Conservation (phyloP, 2,797 vertebrate species). For the Acanthopagrus latus region DNA sequence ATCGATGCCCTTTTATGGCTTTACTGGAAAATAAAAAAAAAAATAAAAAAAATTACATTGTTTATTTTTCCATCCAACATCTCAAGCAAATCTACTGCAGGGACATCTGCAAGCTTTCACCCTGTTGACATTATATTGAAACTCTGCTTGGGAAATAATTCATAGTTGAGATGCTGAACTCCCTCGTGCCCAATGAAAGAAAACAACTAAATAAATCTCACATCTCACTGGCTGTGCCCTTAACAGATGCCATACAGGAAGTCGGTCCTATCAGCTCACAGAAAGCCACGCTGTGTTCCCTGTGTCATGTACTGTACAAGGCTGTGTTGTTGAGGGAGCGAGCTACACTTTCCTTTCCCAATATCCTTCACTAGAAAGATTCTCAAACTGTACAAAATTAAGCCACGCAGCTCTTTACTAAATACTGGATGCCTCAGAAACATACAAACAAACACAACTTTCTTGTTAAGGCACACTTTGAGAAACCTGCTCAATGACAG, state of each 20-base stretch:
- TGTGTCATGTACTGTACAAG: not conserved
- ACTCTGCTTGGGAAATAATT: conserved; percentile 75
- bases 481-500: conserved; percentile 25
- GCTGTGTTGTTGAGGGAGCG: conserved; percentile 23
- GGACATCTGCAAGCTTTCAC: conserved; percentile 74
- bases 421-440: not conserved
- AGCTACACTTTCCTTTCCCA: conserved; percentile 1
- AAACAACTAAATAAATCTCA: conserved; percentile 75
- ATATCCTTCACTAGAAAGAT: not conserved
- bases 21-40: conserved; percentile 41
- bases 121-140: conserved; percentile 71
- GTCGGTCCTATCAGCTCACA: conserved; percentile 59
- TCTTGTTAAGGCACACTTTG: not conserved
- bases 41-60: conserved; percentile 49
- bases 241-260: conserved; percentile 73
- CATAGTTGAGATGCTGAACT: conserved; percentile 66
- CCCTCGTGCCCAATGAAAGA: conserved; percentile 75
- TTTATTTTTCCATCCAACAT: conserved; percentile 80
- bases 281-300: conserved; percentile 42
- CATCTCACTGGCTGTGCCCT: conserved; percentile 66
- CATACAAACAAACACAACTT: not conserved
- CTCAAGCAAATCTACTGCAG: conserved; percentile 61
- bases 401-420: not conserved
- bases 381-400: not conserved
- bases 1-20: conserved; percentile 57